Conservation (phyloP, 2,113 vertebrate species). For the Arothron firmamentum region DNA sequence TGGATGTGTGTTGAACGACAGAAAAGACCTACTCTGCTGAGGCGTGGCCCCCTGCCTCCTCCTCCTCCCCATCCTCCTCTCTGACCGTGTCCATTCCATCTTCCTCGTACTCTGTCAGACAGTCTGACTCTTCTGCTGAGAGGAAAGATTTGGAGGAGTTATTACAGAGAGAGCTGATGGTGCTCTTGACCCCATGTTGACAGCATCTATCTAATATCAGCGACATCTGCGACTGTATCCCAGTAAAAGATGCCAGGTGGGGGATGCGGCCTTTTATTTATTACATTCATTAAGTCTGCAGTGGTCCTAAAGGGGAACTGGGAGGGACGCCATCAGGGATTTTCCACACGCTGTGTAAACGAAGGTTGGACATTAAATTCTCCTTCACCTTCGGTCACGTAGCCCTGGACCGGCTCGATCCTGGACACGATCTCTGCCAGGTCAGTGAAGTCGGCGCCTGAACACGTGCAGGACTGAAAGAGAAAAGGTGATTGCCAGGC, state of each 20-base stretch:
- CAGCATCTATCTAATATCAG: conserved; percentile 24
- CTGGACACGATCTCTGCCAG: conserved; percentile 92
- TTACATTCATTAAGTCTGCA: conserved; percentile 1
- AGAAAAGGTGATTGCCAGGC: neutral
- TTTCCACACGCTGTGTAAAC: too few relatives aligned
- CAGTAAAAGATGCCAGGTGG: conserved; percentile 8
- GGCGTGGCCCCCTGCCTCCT: conserved; percentile 66
- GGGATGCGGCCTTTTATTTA: conserved; percentile 13
- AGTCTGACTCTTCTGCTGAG: conserved; percentile 85
- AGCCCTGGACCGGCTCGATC: conserved; percentile 86
- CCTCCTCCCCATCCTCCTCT: conserved; percentile 77
- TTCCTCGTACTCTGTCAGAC: conserved; percentile 88
- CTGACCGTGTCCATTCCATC: conserved; percentile 80
- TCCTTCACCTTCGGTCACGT: conserved; percentile 72
- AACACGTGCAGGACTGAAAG: conserved; percentile 74
- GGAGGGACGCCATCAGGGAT: conserved; percentile 1
- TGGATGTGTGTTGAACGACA: conserved; percentile 68
- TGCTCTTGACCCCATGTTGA: neutral
- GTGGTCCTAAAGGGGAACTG: conserved; percentile 3
- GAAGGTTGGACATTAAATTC: neutral
- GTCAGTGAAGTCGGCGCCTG: conserved; percentile 89
- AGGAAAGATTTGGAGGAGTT: conserved; percentile 36
- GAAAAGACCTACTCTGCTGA: conserved; percentile 67
- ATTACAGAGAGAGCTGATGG: conserved; percentile 24
- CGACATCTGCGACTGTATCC: conserved; percentile 3